These are phyloP conservation scores for Hippotragus niger DNA, from an alignment of 2,113 vertebrate genomes.

Conservation along the genomic window DNA sequence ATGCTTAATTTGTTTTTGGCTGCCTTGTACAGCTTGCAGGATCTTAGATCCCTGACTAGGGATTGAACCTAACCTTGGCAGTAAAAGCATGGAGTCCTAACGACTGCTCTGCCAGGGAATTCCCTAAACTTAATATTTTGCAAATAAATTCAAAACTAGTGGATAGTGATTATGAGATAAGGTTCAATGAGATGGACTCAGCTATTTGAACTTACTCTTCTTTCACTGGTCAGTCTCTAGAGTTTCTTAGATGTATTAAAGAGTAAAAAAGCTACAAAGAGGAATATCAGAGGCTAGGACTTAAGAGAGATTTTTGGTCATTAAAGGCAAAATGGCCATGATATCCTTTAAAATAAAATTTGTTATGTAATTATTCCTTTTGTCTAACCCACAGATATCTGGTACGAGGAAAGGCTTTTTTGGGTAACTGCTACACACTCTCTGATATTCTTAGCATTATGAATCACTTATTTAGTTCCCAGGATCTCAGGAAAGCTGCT, in stretches of 20 bases:
- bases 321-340: background rate
- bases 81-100: background rate
- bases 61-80: background rate
- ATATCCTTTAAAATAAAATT: constrained; percentile 8
- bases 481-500: constrained; percentile 1
- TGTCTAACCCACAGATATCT: background rate
- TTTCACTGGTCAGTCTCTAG: background rate
- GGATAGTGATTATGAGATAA: background rate
- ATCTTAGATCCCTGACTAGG: background rate
- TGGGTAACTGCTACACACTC: background rate
- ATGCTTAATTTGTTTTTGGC: background rate
- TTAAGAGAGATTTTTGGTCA: background rate
- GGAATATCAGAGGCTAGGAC: background rate
- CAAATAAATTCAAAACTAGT: background rate
- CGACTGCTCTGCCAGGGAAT: background rate
- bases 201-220: background rate
- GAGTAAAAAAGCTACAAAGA: background rate
- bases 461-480: constrained; percentile 30
- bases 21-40: background rate
- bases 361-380: constrained; percentile 31
- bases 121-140: background rate
- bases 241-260: background rate
- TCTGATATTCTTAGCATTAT: constrained; percentile 12
- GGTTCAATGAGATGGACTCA: background rate
- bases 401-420: background rate